These are phyloP conservation scores for Stomatorhinus walkeri DNA, from an alignment of 2,797 vertebrate genomes.

Conservation along the genomic window DNA sequence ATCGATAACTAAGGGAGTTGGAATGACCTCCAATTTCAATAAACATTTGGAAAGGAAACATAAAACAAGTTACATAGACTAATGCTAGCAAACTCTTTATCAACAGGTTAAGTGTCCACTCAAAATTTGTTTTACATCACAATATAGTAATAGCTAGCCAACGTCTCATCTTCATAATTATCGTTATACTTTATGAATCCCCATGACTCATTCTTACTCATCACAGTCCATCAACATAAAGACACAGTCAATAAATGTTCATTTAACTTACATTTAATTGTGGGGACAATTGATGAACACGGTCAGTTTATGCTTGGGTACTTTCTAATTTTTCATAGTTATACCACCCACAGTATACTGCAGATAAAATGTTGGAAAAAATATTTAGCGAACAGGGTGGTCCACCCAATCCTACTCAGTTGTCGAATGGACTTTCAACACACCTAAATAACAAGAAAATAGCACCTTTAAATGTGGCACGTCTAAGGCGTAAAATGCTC, in stretches of 20 bases:
- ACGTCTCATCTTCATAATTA: background rate
- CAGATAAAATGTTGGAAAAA: background rate
- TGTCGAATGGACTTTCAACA: background rate
- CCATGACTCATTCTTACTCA: background rate
- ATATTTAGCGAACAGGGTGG: background rate
- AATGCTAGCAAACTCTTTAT: no score
- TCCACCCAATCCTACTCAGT: background rate
- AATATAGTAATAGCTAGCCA: no score
- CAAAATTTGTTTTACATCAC: no score
- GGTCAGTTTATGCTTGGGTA: background rate
- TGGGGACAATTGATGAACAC: background rate
- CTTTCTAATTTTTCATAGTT: no score
- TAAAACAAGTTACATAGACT: no score
- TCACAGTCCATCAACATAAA: background rate
- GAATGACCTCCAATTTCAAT: no score
- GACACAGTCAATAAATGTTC: background rate
- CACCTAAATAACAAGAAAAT: background rate
- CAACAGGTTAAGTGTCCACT: no score
- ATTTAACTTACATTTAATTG: background rate
- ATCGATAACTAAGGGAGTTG: no score
- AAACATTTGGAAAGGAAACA: no score
- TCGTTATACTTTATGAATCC: background rate
- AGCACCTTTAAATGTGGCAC: background rate
- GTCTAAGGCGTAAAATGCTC: background rate
- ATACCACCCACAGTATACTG: background rate